Base-by-base conservation (phyloP, 2,113 vertebrate species). In the Fulmarus glacialis region DNA sequence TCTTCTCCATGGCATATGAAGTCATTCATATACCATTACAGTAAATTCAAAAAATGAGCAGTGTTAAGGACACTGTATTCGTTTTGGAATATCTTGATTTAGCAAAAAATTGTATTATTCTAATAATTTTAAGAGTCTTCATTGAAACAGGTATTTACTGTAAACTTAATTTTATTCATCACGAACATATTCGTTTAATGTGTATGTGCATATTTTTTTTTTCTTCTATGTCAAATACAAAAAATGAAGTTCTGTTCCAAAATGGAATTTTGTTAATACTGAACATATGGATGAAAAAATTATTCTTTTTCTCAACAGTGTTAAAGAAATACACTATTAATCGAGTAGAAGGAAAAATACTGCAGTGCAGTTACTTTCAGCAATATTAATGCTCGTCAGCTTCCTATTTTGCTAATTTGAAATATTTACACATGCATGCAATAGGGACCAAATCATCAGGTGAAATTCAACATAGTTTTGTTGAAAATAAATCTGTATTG, bases 241-340 rank as follows among this genome's bases (percentile, higher is more conserved):
- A 40, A 66, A 71, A 60, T 8, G 36, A 78, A 73, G 2, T 73
- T 70, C 47, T 15, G 15, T n/a, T 67, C 9, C 15, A 58, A 42
- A 68, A 48, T 32, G 62, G 70, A 97, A 87, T 82, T 85, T 91
- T 93, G 55, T 96, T 98, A 95, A 92, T 94, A 97, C 56, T 94
- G 56, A 68, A 93, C 48, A 86, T 84, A 89, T 34, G 72, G 67
- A 90, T 86, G 48, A 64, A 91, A 95, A 93, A 92, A 89, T 77
- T 96, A 50, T 70, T 97, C 15, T 96, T 96, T 84, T 94, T 97
- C 84, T 97, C 79, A 82, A 64, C 20, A 88, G 80, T 72, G 88
- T 87, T 62, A 89, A 87, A 96, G 36, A 75, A 92, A 96, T 89
- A 56, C 42, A 96, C 97, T 97, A 96, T 95, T 97, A 95, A 97